Percentiles rank a stretch among this genome's conserved stretches.
Conservation (phyloP, 37 sponge, comb jelly and placozoan species). For the Haliclona indistincta region DNA sequence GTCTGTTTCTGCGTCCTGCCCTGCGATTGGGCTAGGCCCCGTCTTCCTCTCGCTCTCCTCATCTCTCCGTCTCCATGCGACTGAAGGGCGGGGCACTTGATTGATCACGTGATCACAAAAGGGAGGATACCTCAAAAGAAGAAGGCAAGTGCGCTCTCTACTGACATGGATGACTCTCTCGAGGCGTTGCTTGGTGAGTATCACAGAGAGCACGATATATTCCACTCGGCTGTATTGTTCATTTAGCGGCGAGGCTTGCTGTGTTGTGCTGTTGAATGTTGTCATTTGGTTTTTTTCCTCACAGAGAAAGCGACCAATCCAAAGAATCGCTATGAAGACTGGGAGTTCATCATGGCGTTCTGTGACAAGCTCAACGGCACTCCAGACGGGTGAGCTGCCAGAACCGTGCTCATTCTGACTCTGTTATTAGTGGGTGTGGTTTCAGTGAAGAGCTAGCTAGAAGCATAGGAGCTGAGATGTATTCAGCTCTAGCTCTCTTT, state of each 20-base stretch:
- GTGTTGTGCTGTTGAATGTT: background rate
- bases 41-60: too few relatives aligned
- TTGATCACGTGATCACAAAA: too few relatives aligned
- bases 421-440: too few relatives aligned
- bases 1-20: too few relatives aligned
- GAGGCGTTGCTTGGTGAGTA: constrained; percentile 66
- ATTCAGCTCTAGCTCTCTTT: background rate
- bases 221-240: too few relatives aligned
- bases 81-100: too few relatives aligned
- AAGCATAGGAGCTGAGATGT: constrained; percentile 6
- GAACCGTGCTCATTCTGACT: background rate
- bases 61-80: too few relatives aligned
- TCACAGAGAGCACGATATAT: too few relatives aligned
- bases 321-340: constrained; percentile 82
- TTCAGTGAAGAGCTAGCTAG: too few relatives aligned
- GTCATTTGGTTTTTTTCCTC: background rate
- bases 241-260: background rate
- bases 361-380: constrained; percentile 79
- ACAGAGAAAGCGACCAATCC: constrained; percentile 94
- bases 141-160: too few relatives aligned
- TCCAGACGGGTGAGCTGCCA: constrained; percentile 68
- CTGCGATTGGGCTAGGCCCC: too few relatives aligned
- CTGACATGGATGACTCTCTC: constrained; percentile 65
- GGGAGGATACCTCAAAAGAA: too few relatives aligned
- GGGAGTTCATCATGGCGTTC: constrained; percentile 89